Evolutionary conservation across 2,797 vertebrate species (phyloP).

Genomic region (Peromyscus aztecus): DNA sequence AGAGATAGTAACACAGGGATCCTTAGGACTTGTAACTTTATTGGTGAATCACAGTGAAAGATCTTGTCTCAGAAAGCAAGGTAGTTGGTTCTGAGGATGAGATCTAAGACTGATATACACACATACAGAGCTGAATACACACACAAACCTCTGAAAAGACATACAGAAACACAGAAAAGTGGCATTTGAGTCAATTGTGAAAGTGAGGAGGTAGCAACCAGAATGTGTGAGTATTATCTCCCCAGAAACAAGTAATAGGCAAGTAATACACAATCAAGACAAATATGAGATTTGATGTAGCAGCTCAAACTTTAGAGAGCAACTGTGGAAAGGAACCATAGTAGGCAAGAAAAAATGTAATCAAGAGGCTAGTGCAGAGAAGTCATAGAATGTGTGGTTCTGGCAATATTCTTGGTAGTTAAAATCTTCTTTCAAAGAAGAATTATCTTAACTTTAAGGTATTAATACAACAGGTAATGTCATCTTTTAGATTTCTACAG

Average conservation of each 20-base stretch:
- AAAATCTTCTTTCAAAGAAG: neutral
- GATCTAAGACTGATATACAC: neutral
- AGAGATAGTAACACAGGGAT: neutral
- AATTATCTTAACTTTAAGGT: neutral
- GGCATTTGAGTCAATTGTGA: neutral
- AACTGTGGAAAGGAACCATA: neutral
- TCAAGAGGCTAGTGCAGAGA: neutral
- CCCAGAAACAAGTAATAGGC: neutral
- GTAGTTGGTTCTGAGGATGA: neutral
- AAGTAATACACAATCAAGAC: neutral
- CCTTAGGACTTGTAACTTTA: accelerated
- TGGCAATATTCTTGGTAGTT: neutral
- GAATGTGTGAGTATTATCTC: neutral
- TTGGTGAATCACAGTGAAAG: neutral
- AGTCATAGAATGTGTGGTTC: neutral
- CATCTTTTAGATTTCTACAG: neutral
- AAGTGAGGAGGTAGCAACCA: neutral
- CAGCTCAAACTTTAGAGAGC: neutral
- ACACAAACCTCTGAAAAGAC: neutral
- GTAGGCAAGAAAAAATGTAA: neutral
- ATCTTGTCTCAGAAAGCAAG: neutral
- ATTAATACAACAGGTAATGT: neutral
- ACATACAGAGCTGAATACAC: neutral
- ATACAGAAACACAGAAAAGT: neutral
- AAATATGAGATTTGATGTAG: neutral